Base-by-base conservation (phyloP, 2,113 vertebrate species). In the Sorex fumeus region DNA sequence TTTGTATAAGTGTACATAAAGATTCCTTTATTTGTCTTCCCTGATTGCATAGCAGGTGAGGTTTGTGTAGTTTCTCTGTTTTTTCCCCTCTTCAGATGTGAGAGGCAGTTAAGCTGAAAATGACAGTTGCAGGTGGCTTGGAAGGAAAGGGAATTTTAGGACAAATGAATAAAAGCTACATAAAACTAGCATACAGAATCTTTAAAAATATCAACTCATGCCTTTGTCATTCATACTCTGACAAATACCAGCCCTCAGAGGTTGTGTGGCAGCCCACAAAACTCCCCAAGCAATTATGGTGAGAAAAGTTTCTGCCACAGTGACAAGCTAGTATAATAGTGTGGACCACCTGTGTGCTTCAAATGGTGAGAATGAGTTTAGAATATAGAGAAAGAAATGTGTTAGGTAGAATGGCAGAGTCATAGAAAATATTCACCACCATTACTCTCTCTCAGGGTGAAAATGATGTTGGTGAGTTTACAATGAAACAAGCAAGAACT, bases 71-170 rank as follows among this genome's bases (percentile, higher is more conserved):
- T 30, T 15, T 25, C 50, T 64, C 60, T 23, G 71, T 66, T 77
- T 40, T 40, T 40, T 40, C 43, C 45, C 27, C 70, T 25, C 36
- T 80, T 93, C 60, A 83, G 70, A 47, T 88, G 32, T 93, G 87
- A 95, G 70, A 90, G 60, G 75, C 75, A 72, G 67, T 90, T 96
- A 71, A 93, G 91, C 91, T 77, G 66, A 84, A 80, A 95, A 86
- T n/a, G 62, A 7, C 79, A 90, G 71, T 66, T 92, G 90, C 95
- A 92, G 94, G 82, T 96, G 83, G 71, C 76, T 90, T 97, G 8
- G 4, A 3, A 72, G 40, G 71, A 71, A 75, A 95, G 75, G 21
- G 60, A 87, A 62, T 40, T 74, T 32, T 50, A 57, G 79, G 85
- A 93, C 87, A 95, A 96, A 90, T 71, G 83, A 89, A 57, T 82